Conservation (phyloP, 2,797 vertebrate genomes). For the Staurois parvus region DNA sequence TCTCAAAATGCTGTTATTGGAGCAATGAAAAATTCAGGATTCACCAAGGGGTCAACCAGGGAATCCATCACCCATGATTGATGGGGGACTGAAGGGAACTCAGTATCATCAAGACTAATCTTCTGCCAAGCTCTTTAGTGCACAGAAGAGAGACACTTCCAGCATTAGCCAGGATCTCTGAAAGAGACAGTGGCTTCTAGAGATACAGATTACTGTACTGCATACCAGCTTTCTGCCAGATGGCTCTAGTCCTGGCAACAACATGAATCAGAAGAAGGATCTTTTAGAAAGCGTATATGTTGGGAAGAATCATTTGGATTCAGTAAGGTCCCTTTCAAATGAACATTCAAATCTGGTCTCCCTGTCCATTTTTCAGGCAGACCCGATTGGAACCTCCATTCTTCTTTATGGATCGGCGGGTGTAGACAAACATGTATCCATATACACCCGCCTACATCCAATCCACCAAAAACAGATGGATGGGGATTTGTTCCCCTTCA, state of each 20-base stretch:
- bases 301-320: slow-evolving; percentile 63
- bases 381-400: too few relatives aligned
- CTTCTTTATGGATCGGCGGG: too few relatives aligned
- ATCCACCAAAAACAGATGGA: too few relatives aligned
- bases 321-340: too few relatives aligned
- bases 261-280: slow-evolving; percentile 38
- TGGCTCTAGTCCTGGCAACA: slow-evolving; percentile 60
- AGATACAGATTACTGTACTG: slow-evolving; percentile 48
- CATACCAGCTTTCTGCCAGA: background rate
- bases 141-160: slow-evolving; percentile 69
- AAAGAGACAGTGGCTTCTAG: slow-evolving; percentile 63
- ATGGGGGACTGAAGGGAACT: background rate
- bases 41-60: slow-evolving; percentile 42
- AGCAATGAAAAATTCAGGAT: slow-evolving; percentile 61
- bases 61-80: slow-evolving; percentile 59
- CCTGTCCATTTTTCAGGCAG: too few relatives aligned
- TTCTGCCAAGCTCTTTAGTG: background rate
- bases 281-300: slow-evolving; percentile 61
- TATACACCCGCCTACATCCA: too few relatives aligned
- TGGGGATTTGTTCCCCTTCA: too few relatives aligned
- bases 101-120: slow-evolving; percentile 58
- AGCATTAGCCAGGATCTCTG: slow-evolving; percentile 49
- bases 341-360: too few relatives aligned
- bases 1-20: slow-evolving; percentile 18
- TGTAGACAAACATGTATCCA: too few relatives aligned